Percentiles rank a stretch among this genome's conserved stretches.
phyloP scores from a whole-genome alignment of 1,140 invertebrate genomes.

The Zaprionus vittiger region DNA sequence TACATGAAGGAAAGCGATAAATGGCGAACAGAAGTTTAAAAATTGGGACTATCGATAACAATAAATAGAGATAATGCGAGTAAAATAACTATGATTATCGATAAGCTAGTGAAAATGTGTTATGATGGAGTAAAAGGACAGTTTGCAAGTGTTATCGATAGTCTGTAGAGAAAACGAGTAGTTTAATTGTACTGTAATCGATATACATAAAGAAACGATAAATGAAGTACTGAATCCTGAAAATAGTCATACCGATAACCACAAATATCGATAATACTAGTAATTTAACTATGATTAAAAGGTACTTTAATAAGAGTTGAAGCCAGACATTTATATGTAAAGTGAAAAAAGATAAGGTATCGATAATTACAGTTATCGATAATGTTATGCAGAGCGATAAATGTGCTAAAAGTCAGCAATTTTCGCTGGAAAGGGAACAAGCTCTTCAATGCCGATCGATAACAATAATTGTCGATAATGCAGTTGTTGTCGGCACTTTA shows the following conservation, averaged over 20 bases:
- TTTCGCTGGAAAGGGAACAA: background rate
- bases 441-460: background rate
- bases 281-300: background rate
- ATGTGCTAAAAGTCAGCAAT: background rate
- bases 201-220: too few relatives aligned
- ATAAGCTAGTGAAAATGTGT: conserved; percentile 17
- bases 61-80: too few relatives aligned
- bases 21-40: too few relatives aligned
- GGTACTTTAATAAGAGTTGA: fast-evolving
- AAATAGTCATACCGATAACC: background rate
- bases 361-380: background rate
- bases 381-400: background rate
- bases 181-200: too few relatives aligned
- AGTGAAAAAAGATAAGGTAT: background rate
- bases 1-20: background rate
- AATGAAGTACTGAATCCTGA: too few relatives aligned
- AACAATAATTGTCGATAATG: background rate
- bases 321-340: too few relatives aligned
- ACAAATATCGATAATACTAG: background rate
- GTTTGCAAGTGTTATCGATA: background rate
- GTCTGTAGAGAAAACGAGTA: too few relatives aligned
- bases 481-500: background rate
- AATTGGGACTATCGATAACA: too few relatives aligned
- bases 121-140: background rate
- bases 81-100: too few relatives aligned